Conservation (phyloP, 2,113 vertebrate species). For the Okapia johnstoni region DNA sequence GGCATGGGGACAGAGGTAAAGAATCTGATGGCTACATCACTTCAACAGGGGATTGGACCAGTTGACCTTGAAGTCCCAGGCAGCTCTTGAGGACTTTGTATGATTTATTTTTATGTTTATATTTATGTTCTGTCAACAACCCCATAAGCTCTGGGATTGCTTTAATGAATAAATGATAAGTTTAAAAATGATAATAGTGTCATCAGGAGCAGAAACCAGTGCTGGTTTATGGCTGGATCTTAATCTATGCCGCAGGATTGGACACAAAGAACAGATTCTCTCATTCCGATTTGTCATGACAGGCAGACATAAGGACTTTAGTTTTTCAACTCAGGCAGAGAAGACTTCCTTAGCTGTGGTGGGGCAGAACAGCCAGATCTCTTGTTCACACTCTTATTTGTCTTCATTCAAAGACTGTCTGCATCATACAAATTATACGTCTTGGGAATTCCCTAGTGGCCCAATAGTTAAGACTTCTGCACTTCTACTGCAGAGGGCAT, state of each 20-base stretch:
- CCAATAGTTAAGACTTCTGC: not conserved
- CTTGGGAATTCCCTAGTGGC: not conserved
- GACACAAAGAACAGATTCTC: constrained; percentile 23
- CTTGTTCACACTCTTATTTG: not conserved
- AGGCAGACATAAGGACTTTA: not conserved
- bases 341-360: not conserved
- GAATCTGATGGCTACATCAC: not conserved
- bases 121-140: constrained; percentile 56
- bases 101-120: constrained; percentile 57
- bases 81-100: not conserved
- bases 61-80: constrained; percentile 48
- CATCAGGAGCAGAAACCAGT: constrained; percentile 12
- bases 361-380: not conserved
- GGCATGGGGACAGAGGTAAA: not conserved
- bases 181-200: constrained; percentile 64
- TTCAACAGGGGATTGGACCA: not conserved
- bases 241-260: constrained; percentile 34
- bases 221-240: constrained; percentile 34
- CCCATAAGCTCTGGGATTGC: constrained; percentile 24
- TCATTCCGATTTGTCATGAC: not conserved
- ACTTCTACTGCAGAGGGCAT: not conserved
- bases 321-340: not conserved
- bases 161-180: constrained; percentile 65
- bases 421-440: not conserved
- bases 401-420: not conserved